Evolutionary conservation across 2,888 invertebrate species (phyloP), one percentile per base, ranked within the genome.

Genomic region (Tenthredo distinguenda): DNA sequence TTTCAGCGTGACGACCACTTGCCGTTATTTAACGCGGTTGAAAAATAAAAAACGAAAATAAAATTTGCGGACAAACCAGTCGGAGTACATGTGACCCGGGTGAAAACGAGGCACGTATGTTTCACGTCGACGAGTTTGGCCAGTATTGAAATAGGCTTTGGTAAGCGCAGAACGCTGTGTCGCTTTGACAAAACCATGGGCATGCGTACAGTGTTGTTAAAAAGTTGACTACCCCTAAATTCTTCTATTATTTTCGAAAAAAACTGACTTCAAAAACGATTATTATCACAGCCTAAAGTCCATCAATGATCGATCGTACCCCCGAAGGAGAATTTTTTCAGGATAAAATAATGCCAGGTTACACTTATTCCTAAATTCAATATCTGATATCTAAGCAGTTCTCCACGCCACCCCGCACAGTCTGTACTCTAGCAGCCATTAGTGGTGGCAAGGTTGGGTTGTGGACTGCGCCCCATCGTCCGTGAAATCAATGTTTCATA

Each of bases 401-500:
- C 0, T n/a, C 40, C n/a, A 77, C 26, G 31, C 55, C 31, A 55
- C 77, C 77, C 50, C 55, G 55, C 50, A 76, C 26, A 77, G 55
- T 34, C 77, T 47, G 77, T 15, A 47, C 47, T 31, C 34, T 18
- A 26, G 2, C 31, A 40, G 26, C 40, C 72, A 77, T 50, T 50
- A 26, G 50, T 21, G 10, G 18, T 50, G 31, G 77, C 31, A 21
- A 43, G 74, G 7, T 43, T 43, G 31, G 40, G 43, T 74, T 26
- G 77, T 40, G 47, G 26, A 55, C 31, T 77, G 47, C 55, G 40
- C 77, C 55, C 77, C 77, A 77, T 81, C 10, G 40, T 12, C 91
- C 93, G 93, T 93, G 93, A 93, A 93, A 93, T 93, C 93, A 93
- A 93, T 93, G 93, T 93, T 93, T 93, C 93, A 91, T 92, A 92